Percentiles rank a stretch among this genome's conserved stretches.
Evolutionary conservation across 2,888 invertebrate genomes (phyloP).

Genomic region (Lepidocyrtinus sp.): DNA sequence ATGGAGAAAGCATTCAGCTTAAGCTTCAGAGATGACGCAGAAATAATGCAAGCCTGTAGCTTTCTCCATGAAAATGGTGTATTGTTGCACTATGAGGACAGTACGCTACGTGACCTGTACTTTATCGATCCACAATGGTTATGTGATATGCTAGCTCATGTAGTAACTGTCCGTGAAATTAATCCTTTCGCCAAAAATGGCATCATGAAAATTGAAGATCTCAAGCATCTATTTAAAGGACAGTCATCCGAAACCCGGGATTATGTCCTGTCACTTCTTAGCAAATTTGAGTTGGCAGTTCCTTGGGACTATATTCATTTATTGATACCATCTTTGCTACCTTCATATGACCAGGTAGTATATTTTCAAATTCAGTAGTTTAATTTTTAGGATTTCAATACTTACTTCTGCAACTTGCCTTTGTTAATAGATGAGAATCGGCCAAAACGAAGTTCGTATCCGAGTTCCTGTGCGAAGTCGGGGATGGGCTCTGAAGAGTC

Average conservation of each 20-base stretch:
- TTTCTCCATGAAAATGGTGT: slow-evolving; percentile 99
- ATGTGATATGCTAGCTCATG: slow-evolving; percentile 97
- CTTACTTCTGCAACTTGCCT: too few species aligned
- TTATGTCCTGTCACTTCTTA: slow-evolving; percentile 91
- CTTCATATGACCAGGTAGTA: slow-evolving; percentile 81
- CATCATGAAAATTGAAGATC: slow-evolving; percentile 93
- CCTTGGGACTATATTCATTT: slow-evolving; percentile 95
- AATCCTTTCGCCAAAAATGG: slow-evolving; percentile 95
- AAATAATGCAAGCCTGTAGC: slow-evolving; percentile 82
- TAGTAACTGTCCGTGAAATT: slow-evolving; percentile 87
- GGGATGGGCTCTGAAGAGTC: slow-evolving; percentile 77
- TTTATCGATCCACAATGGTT: slow-evolving; percentile 99
- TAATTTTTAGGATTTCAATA: too few species aligned
- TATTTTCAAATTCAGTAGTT: background rate
- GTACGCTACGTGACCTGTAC: slow-evolving; percentile 93
- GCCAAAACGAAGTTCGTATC: slow-evolving; percentile 69
- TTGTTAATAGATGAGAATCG: slow-evolving; percentile 67
- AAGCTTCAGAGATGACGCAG: slow-evolving; percentile 68
- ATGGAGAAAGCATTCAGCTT: slow-evolving; percentile 69
- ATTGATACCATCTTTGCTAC: slow-evolving; percentile 91
- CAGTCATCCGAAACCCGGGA: slow-evolving; percentile 78
- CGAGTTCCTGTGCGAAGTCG: slow-evolving; percentile 79
- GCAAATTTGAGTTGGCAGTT: slow-evolving; percentile 97
- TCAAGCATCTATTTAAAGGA: slow-evolving; percentile 92
- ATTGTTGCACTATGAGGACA: slow-evolving; percentile 93